phyloP scores from a whole-genome alignment of 2,797 vertebrate species.

The Philypnodon macrostomus region DNA sequence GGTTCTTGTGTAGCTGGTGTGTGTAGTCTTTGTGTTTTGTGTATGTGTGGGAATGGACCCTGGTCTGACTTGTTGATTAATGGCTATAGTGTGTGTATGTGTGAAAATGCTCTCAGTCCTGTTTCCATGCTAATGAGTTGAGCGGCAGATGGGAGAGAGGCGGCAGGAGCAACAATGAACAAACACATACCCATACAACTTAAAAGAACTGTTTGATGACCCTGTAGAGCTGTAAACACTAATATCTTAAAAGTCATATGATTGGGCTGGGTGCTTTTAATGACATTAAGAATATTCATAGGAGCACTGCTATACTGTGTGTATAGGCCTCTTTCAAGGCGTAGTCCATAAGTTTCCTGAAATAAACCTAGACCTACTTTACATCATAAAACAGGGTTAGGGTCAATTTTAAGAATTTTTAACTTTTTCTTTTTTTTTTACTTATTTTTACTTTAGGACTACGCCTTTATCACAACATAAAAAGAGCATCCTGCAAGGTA shows the following conservation, averaged over 20 bases:
- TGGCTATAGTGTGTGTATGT: conserved; percentile 76
- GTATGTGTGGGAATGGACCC: conserved; percentile 76
- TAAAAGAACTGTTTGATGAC: conserved; percentile 46
- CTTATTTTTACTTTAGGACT: too few species aligned
- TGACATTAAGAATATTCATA: conserved; percentile 10
- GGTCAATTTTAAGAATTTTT: too few species aligned
- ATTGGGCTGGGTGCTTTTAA: conserved; percentile 5
- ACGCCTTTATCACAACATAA: too few species aligned
- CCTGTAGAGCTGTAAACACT: conserved; percentile 29
- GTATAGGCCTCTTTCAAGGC: too few species aligned
- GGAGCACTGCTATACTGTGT: conserved; percentile 10
- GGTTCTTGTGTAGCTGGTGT: too few species aligned
- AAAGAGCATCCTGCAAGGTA: too few species aligned
- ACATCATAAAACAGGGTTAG: too few species aligned
- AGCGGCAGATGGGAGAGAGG: conserved; percentile 75
- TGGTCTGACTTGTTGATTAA: conserved; percentile 79
- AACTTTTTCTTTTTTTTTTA: too few species aligned
- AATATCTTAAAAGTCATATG: conserved; percentile 21
- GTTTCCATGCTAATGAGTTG: conserved; percentile 79
- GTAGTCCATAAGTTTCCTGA: too few species aligned
- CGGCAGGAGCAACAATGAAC: conserved; percentile 71
- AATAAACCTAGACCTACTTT: too few species aligned
- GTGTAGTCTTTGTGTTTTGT: conserved; percentile 60
- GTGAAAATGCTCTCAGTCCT: conserved; percentile 72
- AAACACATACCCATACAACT: conserved; percentile 63